A percentile compares a stretch with the other conserved stretches of the same genome.
phyloP scores from a whole-genome alignment of 37 sponge, comb jelly and placozoan genomes.

The Oscarella lobularis region DNA sequence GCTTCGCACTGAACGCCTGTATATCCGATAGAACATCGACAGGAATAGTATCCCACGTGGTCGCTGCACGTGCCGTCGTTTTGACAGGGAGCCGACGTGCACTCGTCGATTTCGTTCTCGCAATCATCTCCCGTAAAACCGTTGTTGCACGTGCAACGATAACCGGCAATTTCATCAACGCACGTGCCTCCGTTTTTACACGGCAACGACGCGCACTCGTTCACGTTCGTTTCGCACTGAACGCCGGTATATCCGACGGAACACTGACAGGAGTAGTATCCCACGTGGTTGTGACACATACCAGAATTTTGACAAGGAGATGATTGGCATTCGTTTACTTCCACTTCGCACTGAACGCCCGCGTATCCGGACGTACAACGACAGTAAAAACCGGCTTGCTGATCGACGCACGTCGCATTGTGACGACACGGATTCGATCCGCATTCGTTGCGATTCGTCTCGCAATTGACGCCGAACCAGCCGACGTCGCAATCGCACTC shows the following conservation, averaged over 20 bases:
- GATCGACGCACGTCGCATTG: slow-evolving; percentile 15
- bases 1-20: neutral
- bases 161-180: neutral
- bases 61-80: neutral
- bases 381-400: slow-evolving; percentile 1
- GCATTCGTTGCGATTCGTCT: slow-evolving; percentile 5
- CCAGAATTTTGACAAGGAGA: slow-evolving; percentile 1
- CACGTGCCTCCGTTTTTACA: neutral
- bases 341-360: slow-evolving; percentile 1
- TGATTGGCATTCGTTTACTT: slow-evolving; percentile 10
- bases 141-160: neutral
- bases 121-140: neutral
- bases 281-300: slow-evolving; percentile 1
- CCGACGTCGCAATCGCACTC: slow-evolving; percentile 1
- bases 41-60: neutral
- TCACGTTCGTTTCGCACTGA: neutral
- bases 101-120: neutral
- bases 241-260: neutral
- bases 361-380: neutral
- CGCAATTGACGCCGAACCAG: slow-evolving; percentile 1
- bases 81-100: neutral
- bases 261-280: slow-evolving; percentile 7
- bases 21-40: neutral
- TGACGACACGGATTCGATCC: neutral
- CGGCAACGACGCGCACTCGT: neutral